These are phyloP conservation scores for Tipula helvola DNA, from an alignment of 2,888 invertebrate species.

Conservation along the genomic window DNA sequence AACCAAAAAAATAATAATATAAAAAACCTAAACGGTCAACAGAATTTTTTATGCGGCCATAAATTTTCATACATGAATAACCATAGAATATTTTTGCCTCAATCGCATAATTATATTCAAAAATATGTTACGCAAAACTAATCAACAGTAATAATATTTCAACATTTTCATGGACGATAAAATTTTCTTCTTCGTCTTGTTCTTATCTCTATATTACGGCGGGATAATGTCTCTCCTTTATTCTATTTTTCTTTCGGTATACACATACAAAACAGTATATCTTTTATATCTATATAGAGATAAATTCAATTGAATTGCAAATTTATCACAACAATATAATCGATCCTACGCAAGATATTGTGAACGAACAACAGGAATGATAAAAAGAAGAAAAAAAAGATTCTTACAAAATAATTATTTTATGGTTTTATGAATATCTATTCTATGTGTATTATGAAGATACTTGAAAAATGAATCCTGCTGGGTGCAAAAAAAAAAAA, in stretches of 20 bases:
- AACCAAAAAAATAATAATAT: not conserved
- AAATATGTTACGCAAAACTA: not conserved
- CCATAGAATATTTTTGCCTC: not conserved
- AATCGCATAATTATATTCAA: not conserved
- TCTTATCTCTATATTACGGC: not conserved
- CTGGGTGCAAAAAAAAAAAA: not conserved
- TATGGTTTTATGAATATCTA: not conserved
- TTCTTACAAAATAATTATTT: not conserved
- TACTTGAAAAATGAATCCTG: constrained; percentile 1
- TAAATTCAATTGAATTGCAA: constrained; percentile 4
- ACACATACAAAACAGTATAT: not conserved
- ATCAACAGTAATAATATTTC: not conserved
- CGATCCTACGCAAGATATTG: not conserved
- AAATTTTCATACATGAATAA: not conserved
- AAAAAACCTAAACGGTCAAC: not conserved
- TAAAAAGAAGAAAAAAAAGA: not conserved
- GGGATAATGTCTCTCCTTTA: not conserved
- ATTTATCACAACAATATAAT: not conserved
- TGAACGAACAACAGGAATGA: not conserved
- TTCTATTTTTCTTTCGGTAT: not conserved
- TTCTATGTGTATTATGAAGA: not conserved
- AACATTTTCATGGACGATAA: not conserved
- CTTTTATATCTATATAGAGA: not conserved
- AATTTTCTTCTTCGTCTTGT: not conserved
- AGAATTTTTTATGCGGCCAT: not conserved